Evolutionary conservation across 2,797 vertebrate species (phyloP).

Genomic region (Aphelocoma californica): DNA sequence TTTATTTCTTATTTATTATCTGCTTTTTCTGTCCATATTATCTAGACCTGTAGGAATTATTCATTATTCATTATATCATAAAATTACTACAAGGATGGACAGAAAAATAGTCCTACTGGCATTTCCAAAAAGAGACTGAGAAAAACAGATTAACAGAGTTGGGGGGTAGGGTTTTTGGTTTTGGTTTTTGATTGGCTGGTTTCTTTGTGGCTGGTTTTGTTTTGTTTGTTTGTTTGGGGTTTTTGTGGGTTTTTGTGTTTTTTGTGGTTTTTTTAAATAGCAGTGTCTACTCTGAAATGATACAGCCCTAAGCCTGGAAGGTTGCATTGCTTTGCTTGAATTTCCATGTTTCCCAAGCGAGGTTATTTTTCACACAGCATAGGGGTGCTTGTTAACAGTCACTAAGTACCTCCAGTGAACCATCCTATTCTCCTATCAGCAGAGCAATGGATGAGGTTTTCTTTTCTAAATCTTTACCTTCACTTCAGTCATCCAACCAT

Average conservation of each 20-base stretch:
- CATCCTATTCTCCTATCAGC: neutral
- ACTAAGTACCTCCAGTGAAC: neutral
- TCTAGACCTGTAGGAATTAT: neutral
- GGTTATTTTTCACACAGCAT: neutral
- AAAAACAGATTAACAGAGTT: neutral
- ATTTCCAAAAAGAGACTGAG: neutral
- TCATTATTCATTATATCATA: neutral
- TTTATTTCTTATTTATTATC: neutral
- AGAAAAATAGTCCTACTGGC: neutral
- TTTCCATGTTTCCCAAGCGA: neutral
- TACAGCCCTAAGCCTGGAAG: neutral
- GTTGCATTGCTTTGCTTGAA: neutral
- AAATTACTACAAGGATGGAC: neutral
- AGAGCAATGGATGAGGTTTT: neutral
- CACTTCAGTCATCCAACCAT: neutral
- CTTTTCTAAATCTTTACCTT: neutral
- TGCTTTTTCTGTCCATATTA: neutral
- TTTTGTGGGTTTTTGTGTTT: neutral
- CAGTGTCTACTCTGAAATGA: neutral
- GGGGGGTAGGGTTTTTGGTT: neutral
- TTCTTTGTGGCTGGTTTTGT: neutral
- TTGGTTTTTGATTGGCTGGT: neutral
- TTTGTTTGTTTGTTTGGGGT: neutral
- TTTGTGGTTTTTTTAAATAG: neutral
- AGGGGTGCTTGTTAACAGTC: neutral